Conservation (phyloP, 2,113 vertebrate species). For the Chloebia gouldiae region DNA sequence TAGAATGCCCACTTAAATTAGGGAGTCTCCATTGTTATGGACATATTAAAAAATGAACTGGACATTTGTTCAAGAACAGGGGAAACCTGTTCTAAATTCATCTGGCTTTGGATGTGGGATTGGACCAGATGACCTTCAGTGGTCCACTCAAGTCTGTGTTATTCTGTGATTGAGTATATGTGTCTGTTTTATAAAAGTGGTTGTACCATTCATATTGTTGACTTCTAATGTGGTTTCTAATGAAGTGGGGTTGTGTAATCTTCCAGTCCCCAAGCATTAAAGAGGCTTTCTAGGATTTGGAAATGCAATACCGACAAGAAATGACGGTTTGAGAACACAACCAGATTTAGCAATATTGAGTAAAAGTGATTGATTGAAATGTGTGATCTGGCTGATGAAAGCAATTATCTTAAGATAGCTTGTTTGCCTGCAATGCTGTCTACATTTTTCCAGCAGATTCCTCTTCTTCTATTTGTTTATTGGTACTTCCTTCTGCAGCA, state of each 20-base stretch:
- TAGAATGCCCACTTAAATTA: neutral
- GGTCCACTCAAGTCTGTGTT: neutral
- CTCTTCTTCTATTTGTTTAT: neutral
- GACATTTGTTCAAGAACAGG: neutral
- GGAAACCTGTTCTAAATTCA: neutral
- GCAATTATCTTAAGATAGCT: neutral
- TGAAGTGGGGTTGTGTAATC: neutral
- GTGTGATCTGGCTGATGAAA: neutral
- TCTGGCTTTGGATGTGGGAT: neutral
- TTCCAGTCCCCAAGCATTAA: neutral
- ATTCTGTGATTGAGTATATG: neutral
- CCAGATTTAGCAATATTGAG: neutral
- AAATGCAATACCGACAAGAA: neutral
- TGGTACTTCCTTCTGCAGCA: neutral
- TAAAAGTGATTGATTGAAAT: neutral
- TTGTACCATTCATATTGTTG: neutral
- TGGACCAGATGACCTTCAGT: neutral
- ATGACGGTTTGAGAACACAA: neutral
- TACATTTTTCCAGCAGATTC: neutral
- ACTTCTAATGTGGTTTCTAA: neutral
- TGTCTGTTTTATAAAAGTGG: neutral
- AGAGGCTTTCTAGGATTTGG: neutral
- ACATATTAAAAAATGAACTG: neutral
- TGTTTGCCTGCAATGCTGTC: neutral
- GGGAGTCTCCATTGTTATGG: neutral